These are phyloP conservation scores for Clamator glandarius DNA, from an alignment of 2,797 vertebrate species.

Conservation along the genomic window DNA sequence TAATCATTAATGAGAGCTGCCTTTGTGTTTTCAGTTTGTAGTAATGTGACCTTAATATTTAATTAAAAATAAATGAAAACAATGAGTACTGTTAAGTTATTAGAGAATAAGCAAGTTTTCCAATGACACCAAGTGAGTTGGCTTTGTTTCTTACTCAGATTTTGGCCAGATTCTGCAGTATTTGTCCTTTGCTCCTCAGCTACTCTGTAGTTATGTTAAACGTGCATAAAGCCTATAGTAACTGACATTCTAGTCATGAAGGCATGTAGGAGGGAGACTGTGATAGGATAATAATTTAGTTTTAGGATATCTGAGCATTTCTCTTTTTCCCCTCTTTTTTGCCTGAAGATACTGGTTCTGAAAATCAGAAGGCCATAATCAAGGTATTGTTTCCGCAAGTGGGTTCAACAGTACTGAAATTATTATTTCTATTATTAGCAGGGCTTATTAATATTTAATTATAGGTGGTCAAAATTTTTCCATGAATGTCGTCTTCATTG, in stretches of 20 bases:
- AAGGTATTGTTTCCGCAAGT: not conserved
- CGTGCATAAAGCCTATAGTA: not conserved
- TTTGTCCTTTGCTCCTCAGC: slow-evolving; percentile 20
- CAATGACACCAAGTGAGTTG: not conserved
- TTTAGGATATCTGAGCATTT: not conserved
- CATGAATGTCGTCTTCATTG: not conserved
- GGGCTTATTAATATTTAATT: not conserved
- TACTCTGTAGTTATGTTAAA: not conserved
- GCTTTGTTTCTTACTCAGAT: slow-evolving; percentile 7
- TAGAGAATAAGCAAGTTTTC: not conserved
- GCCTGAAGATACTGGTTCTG: not conserved
- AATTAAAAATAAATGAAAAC: not conserved
- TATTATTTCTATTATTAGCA: not conserved
- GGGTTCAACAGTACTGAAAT: not conserved
- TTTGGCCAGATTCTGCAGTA: not conserved
- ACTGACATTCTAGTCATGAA: not conserved
- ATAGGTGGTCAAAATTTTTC: not conserved
- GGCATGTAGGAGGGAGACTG: slow-evolving; percentile 5
- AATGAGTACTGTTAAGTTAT: not conserved
- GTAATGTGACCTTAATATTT: not conserved
- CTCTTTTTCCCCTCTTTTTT: not conserved
- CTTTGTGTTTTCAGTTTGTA: not conserved
- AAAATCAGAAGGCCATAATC: not conserved
- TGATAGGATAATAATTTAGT: slow-evolving; percentile 5
- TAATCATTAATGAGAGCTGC: not conserved